These are phyloP conservation scores for Murina feae DNA, from an alignment of 2,113 vertebrate species.

Conservation along the genomic window DNA sequence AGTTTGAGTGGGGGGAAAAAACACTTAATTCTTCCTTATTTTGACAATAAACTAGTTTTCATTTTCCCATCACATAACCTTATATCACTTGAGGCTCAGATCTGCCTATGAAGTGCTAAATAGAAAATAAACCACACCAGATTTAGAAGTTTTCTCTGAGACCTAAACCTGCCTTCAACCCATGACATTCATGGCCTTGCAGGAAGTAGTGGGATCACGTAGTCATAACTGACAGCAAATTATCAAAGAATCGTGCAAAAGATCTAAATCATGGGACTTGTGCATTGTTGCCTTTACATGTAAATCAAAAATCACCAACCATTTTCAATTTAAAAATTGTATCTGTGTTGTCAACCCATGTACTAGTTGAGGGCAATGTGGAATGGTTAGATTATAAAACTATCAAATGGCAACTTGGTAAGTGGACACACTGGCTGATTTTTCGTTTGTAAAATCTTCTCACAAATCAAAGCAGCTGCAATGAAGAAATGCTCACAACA, in stretches of 20 bases:
- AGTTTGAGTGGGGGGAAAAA: background rate
- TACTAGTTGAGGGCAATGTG: background rate
- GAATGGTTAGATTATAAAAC: background rate
- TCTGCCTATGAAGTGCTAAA: background rate
- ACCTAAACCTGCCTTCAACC: background rate
- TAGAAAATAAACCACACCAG: background rate
- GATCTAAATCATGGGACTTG: background rate
- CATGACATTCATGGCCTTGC: background rate
- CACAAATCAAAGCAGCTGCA: background rate
- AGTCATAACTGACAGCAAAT: background rate
- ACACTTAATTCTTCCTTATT: background rate
- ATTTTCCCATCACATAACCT: background rate
- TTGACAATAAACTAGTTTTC: background rate
- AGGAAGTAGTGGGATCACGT: background rate
- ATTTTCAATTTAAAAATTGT: constrained; percentile 17
- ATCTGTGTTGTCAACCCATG: background rate
- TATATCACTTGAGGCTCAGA: background rate
- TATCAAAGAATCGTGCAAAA: background rate
- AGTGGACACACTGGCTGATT: constrained; percentile 8
- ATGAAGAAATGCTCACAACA: background rate
- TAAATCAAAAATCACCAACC: background rate
- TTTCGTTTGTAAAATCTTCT: background rate
- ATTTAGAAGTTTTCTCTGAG: background rate
- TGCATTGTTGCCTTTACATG: background rate
- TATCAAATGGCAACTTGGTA: background rate